phyloP scores from a whole-genome alignment of 2,113 vertebrate genomes.

The Antechinus stuartii region DNA sequence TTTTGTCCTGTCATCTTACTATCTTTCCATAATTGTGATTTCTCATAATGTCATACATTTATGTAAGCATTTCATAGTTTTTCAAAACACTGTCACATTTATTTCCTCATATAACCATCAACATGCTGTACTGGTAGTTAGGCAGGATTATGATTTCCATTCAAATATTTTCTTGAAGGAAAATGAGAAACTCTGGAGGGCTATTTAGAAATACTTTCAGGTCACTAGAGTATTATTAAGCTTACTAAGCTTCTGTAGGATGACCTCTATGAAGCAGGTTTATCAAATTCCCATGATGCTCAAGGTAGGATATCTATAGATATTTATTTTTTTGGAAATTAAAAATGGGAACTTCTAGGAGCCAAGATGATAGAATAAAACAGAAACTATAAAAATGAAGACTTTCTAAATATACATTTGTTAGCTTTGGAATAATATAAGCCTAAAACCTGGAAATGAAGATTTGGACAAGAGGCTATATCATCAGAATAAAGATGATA shows the following conservation, averaged over 20 bases:
- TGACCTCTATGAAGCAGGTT: not conserved
- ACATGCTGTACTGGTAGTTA: not conserved
- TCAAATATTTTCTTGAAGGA: not conserved
- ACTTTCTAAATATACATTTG: not conserved
- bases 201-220: not conserved
- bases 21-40: not conserved
- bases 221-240: not conserved
- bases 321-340: not conserved
- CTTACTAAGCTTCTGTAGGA: not conserved
- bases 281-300: not conserved
- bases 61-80: not conserved
- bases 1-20: too few relatives aligned
- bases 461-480: not conserved
- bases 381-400: not conserved
- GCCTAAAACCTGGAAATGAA: too few relatives aligned
- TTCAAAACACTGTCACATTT: not conserved
- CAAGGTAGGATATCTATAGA: not conserved
- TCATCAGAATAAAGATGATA: not conserved
- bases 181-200: not conserved
- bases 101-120: not conserved
- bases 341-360: not conserved
- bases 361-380: not conserved
- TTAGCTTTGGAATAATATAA: not conserved
- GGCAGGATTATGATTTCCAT: not conserved
- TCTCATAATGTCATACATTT: not conserved